These are phyloP conservation scores for Coptodon bakossiorum DNA, from an alignment of 2,113 vertebrate genomes.

Conservation along the genomic window DNA sequence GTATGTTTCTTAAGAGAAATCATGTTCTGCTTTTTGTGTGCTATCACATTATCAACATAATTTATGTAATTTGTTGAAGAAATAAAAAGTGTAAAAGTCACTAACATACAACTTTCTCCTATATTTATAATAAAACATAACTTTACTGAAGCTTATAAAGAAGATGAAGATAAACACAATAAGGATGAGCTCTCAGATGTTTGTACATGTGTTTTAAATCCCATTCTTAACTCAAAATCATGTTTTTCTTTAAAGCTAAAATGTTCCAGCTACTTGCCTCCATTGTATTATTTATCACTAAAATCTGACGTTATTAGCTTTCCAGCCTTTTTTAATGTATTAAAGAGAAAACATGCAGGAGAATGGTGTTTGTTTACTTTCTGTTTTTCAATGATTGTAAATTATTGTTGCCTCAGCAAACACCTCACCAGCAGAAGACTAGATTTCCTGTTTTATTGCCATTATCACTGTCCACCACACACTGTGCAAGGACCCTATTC, in stretches of 20 bases:
- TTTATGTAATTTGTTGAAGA: conserved; percentile 45
- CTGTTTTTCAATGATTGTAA: not conserved
- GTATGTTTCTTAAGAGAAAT: not conserved
- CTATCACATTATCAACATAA: not conserved
- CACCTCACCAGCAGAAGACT: not conserved
- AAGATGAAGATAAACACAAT: not conserved
- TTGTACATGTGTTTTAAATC: not conserved
- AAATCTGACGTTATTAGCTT: not conserved
- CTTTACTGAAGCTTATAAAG: not conserved
- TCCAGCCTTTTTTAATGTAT: not conserved
- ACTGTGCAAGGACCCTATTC: not conserved
- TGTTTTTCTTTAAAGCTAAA: not conserved
- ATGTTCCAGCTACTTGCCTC: not conserved
- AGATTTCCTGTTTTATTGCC: not conserved
- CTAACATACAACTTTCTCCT: conserved; percentile 18
- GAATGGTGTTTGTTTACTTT: not conserved
- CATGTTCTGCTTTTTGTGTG: not conserved
- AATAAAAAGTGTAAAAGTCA: conserved; percentile 34
- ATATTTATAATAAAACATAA: conserved; percentile 43
- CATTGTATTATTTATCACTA: not conserved
- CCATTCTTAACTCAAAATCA: not conserved
- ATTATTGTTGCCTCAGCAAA: not conserved
- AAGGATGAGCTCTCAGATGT: not conserved
- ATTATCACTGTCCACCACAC: not conserved
- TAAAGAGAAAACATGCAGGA: not conserved